A percentile compares a stretch with the other conserved stretches of the same genome.
phyloP scores from a whole-genome alignment of 2,888 invertebrate genomes.

The Xanthorhoe designata region DNA sequence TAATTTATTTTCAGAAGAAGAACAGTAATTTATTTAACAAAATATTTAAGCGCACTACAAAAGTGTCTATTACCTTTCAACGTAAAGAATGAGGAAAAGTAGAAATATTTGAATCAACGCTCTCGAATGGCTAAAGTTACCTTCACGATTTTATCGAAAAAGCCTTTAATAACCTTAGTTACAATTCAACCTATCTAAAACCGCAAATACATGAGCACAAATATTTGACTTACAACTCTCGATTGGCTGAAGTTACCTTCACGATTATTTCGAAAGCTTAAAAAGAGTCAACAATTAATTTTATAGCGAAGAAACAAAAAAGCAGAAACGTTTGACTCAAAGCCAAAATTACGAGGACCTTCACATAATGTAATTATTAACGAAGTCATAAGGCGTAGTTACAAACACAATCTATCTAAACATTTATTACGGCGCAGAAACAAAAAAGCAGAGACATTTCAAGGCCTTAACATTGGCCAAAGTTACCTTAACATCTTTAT shows the following conservation, averaged over 20 bases:
- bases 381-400: neutral
- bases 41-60: no score
- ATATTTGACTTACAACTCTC: no score
- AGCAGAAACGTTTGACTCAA: neutral
- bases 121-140: neutral
- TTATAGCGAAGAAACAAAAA: neutral
- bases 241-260: no score
- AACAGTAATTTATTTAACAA: no score
- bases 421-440: neutral
- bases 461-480: neutral
- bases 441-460: conserved; percentile 6
- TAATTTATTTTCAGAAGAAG: no score
- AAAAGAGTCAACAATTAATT: no score
- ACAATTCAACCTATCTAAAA: no score
- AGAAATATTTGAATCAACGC: neutral
- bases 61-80: no score
- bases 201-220: no score
- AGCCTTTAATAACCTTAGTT: neutral
- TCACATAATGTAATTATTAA: neutral
- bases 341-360: no score
- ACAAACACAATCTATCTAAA: neutral
- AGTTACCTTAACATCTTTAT: conserved; percentile 4
- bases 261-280: no score
- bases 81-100: no score
- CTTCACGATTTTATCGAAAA: neutral